Base-by-base conservation (phyloP, 2,113 vertebrate genomes). In the Phyllostomus discolor region DNA sequence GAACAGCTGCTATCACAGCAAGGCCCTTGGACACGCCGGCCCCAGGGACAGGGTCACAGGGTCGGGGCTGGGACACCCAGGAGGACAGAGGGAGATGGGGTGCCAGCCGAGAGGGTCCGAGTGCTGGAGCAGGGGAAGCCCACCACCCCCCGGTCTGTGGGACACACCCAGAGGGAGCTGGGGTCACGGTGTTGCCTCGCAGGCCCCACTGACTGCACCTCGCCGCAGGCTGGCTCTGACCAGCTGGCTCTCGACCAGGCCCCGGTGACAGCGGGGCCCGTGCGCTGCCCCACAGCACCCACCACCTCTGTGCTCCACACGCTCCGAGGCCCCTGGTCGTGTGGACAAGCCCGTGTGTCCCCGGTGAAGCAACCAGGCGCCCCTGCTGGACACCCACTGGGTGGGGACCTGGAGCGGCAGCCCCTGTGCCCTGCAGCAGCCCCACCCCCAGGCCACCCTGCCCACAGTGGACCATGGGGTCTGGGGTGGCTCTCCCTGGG, bases 391-490 rank as follows among this genome's bases (percentile, higher is more conserved):
- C 1, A 7, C 24, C 6, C 24, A 22, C 7, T 0, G 33, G 19
- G 26, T 5, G 9, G 33, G 10, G 70, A 38, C 24, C 7, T 2
- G 26, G 26, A 15, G 43, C 15, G 11, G 41, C 14, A 31, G 54
- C 3, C 33, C 31, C 70, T 72, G 14, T 62, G 22, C 19, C 10
- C 67, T 14, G 26, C 9, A 20, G 15, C 5, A 50, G 11, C 7
- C 33, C 79, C 2, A 15, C 12, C 66, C 66, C 57, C 38, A 73
- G 57, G 41, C 76, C 35, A 20, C 15, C 48, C 54, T 17, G 35
- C 54, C 57, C 16, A 3, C 1, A 0, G 59, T 20, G 2, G 50
- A 11, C 24, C 19, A 4, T 0, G 10, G 8, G 22, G 48, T 22
- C 64, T 20, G 1, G 6, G 26, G 24, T 35, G 54, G 20, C 46